Percentiles rank a stretch among this genome's conserved stretches.
Evolutionary conservation across 2,888 invertebrate genomes (phyloP).

Genomic region (Ceriagrion tenellum): DNA sequence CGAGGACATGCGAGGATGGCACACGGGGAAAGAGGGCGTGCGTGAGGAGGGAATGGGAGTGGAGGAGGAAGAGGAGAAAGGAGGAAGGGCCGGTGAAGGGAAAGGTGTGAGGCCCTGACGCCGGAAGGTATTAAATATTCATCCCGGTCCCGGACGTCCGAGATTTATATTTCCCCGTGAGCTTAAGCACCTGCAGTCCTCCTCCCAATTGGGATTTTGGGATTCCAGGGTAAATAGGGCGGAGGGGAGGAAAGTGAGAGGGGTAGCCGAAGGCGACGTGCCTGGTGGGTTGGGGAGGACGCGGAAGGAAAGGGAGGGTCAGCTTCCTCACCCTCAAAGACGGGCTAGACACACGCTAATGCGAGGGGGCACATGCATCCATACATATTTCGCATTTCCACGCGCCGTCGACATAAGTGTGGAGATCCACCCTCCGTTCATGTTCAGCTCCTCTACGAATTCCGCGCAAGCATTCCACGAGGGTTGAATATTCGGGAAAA

Average conservation of each 20-base stretch:
- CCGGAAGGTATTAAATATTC: background rate
- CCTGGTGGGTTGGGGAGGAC: too few species aligned
- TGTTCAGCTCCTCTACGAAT: too few species aligned
- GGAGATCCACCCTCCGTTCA: too few species aligned
- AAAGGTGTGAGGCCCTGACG: background rate
- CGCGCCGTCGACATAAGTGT: too few species aligned
- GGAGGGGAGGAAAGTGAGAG: background rate
- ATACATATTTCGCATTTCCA: too few species aligned
- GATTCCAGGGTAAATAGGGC: background rate
- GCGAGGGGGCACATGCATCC: too few species aligned
- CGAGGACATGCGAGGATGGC: background rate
- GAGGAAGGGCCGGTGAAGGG: background rate
- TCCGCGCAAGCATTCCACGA: too few species aligned
- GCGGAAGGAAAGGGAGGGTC: too few species aligned
- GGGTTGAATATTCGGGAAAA: too few species aligned
- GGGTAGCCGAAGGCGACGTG: background rate
- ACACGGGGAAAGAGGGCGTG: background rate
- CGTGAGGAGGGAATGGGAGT: background rate
- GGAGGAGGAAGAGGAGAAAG: background rate
- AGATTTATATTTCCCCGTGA: background rate
- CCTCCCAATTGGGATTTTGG: background rate
- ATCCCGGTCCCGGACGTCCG: background rate
- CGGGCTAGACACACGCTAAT: too few species aligned
- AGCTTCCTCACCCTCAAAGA: too few species aligned
- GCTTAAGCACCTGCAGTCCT: constrained; percentile 11